Evolutionary conservation across 2,797 vertebrate species (phyloP).

Genomic region (Hoplostethus atlanticus): DNA sequence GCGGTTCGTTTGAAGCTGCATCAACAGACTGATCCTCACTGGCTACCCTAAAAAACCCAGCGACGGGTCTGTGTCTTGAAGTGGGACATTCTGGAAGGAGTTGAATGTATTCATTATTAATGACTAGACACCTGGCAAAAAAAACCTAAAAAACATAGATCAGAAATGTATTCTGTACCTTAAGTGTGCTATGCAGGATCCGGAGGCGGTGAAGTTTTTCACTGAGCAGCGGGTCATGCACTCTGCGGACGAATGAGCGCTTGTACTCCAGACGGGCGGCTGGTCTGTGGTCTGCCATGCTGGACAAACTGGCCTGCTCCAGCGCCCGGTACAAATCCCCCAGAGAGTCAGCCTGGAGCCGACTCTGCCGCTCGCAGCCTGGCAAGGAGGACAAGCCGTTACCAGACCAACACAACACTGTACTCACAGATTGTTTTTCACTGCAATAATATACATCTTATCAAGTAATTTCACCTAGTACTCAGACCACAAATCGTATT

Average conservation of each 20-base stretch:
- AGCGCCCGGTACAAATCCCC: constrained; percentile 96
- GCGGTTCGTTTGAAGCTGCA: constrained; percentile 18
- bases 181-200: constrained; percentile 96
- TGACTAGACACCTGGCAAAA: background rate
- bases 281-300: constrained; percentile 90
- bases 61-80: constrained; percentile 93
- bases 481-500: too few species aligned
- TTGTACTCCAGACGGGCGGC: constrained; percentile 95
- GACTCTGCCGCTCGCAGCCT: constrained; percentile 83
- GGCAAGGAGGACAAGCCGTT: constrained; percentile 14
- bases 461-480: too few species aligned
- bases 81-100: constrained; percentile 90
- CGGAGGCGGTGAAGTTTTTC: constrained; percentile 97
- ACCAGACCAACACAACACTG: background rate
- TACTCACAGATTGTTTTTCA: background rate
- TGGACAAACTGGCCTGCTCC: constrained; percentile 94
- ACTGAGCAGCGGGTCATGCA: constrained; percentile 94
- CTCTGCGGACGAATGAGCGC: constrained; percentile 94
- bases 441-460: too few species aligned
- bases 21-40: constrained; percentile 43
- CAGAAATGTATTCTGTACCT: constrained; percentile 82
- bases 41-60: constrained; percentile 90
- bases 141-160: background rate
- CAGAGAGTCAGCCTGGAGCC: constrained; percentile 92
- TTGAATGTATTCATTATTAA: constrained; percentile 20